Evolutionary conservation across 1,140 invertebrate species (phyloP).

Genomic region (Drosophila orena): DNA sequence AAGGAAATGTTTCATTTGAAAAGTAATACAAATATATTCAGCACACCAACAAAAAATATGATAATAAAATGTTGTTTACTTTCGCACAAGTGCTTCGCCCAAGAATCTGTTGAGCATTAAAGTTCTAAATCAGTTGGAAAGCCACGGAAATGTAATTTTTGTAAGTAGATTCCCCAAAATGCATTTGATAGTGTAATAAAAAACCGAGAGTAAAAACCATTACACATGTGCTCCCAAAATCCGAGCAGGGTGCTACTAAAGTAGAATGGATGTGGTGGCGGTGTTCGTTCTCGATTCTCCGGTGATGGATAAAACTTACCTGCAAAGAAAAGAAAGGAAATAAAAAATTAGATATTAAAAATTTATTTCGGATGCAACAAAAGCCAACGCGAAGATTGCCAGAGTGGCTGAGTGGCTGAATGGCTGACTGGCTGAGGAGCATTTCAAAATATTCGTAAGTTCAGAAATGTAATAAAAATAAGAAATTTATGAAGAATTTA

Average conservation of each 20-base stretch:
- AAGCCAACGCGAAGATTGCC: conserved; percentile 18
- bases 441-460: conserved; percentile 73
- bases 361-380: conserved; percentile 50
- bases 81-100: no score
- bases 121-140: neutral
- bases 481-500: conserved; percentile 80
- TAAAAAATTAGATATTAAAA: conserved; percentile 76
- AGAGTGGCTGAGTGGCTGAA: neutral
- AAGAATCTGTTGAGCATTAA: neutral
- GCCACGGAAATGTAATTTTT: conserved; percentile 28
- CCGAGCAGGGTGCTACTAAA: neutral
- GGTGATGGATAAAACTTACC: conserved; percentile 68
- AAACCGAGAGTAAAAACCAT: conserved; percentile 29
- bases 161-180: conserved; percentile 29
- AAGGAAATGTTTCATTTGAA: neutral
- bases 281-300: conserved; percentile 17
- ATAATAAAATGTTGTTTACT: neutral
- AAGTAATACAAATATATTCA: conserved; percentile 5
- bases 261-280: neutral
- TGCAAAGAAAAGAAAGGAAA: conserved; percentile 54
- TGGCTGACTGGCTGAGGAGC: conserved; percentile 7
- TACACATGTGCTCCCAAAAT: conserved; percentile 28
- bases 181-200: conserved; percentile 38
- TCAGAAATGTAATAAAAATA: conserved; percentile 78
- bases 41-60: neutral